Evolutionary conservation across 2,888 invertebrate genomes (phyloP).

Genomic region (Eledone cirrhosa): DNA sequence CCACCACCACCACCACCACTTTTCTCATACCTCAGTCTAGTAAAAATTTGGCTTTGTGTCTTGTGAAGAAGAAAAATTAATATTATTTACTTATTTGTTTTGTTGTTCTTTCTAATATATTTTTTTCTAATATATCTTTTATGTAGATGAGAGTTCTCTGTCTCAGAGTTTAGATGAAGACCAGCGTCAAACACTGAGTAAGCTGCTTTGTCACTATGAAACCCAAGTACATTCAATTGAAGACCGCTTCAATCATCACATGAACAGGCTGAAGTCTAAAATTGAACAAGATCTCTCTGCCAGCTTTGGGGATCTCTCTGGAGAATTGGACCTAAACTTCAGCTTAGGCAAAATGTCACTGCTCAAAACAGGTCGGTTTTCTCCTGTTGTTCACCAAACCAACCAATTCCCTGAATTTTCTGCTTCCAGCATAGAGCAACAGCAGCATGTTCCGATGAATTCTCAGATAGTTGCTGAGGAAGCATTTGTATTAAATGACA

Average conservation of each 20-base stretch:
- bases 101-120: no score
- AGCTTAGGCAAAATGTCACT: background rate
- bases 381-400: background rate
- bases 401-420: no score
- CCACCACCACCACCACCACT: no score
- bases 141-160: background rate
- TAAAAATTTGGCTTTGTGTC: no score
- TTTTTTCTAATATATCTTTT: no score
- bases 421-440: no score
- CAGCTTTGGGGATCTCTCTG: conserved; percentile 3
- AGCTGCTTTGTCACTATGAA: conserved; percentile 11
- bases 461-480: no score
- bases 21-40: no score
- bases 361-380: background rate
- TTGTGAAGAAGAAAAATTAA: no score
- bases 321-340: background rate
- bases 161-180: conserved; percentile 5
- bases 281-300: conserved; percentile 7
- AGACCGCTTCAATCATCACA: background rate
- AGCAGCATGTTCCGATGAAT: no score
- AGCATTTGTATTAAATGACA: no score
- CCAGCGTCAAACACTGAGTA: conserved; percentile 13
- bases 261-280: background rate
- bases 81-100: no score
- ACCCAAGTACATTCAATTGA: background rate